Conservation (phyloP, 1,140 invertebrate genomes). For the Macrobrachium rosenbergii region DNA sequence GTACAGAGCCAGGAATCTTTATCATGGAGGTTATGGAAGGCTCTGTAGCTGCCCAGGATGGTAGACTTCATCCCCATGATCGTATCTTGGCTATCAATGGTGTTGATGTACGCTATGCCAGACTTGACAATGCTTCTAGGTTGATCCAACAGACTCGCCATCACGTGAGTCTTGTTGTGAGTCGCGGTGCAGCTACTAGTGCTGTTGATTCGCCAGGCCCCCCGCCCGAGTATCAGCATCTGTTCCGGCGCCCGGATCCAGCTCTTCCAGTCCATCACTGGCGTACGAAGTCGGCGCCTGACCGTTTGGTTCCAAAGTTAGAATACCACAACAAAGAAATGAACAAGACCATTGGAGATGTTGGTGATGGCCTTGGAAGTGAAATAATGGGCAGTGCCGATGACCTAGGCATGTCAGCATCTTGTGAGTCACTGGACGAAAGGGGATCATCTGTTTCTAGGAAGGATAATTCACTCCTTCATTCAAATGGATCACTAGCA, state of each 20-base stretch:
- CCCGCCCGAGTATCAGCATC: conserved; percentile 56
- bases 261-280: conserved; percentile 66
- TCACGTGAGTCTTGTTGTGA: conserved; percentile 71
- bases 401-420: conserved; percentile 53
- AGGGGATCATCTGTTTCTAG: conserved; percentile 10
- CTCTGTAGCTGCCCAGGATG: conserved; percentile 75
- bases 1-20: conserved; percentile 72
- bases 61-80: conserved; percentile 75
- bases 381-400: conserved; percentile 28
- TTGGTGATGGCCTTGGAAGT: conserved; percentile 45
- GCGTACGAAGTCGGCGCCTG: conserved; percentile 68
- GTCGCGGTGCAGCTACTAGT: conserved; percentile 65
- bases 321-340: conserved; percentile 52
- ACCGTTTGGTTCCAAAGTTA: conserved; percentile 59
- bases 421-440: conserved; percentile 65
- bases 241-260: conserved; percentile 62
- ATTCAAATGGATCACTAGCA: conserved; percentile 33
- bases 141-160: conserved; percentile 71
- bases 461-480: conserved; percentile 18
- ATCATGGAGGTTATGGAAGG: conserved; percentile 72
- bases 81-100: conserved; percentile 75
- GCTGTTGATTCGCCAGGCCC: conserved; percentile 13
- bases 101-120: conserved; percentile 71
- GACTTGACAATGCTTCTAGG: conserved; percentile 72
- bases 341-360: conserved; percentile 59